phyloP scores from a whole-genome alignment of 92 coral and sea anemone species.

The Diadumene lineata region DNA sequence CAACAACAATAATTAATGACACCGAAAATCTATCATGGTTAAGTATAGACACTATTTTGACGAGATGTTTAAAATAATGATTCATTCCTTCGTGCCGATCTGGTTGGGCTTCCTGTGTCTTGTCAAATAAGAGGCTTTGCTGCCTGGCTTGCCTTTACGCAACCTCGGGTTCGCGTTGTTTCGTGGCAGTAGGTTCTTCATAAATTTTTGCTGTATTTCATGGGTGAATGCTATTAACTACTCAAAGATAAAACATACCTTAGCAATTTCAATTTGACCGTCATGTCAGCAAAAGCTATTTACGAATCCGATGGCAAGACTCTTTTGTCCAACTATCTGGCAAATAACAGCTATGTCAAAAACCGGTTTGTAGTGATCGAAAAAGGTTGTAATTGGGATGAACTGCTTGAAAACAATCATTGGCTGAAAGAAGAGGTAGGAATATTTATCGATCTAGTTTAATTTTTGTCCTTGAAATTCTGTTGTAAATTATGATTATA shows the following conservation, averaged over 20 bases:
- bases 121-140: neutral
- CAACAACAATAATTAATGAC: no score
- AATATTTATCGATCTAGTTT: neutral
- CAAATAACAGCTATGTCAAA: constrained; percentile 54
- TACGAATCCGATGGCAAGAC: constrained; percentile 91
- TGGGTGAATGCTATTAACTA: neutral
- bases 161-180: neutral
- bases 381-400: constrained; percentile 73
- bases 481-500: no score
- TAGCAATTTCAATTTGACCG: neutral
- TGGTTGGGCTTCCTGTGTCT: constrained; percentile 3
- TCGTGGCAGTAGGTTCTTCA: neutral
- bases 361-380: constrained; percentile 70
- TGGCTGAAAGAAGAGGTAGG: constrained; percentile 84
- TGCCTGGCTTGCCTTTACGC: neutral
- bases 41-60: no score
- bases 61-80: no score
- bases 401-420: constrained; percentile 57
- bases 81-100: no score
- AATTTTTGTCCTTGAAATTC: no score
- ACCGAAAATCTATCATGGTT: no score
- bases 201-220: neutral
- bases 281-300: constrained; percentile 96
- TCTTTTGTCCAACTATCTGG: constrained; percentile 67
- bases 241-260: neutral